Evolutionary conservation across 2,888 invertebrate species (phyloP).

Genomic region (Frankliniella fusca): DNA sequence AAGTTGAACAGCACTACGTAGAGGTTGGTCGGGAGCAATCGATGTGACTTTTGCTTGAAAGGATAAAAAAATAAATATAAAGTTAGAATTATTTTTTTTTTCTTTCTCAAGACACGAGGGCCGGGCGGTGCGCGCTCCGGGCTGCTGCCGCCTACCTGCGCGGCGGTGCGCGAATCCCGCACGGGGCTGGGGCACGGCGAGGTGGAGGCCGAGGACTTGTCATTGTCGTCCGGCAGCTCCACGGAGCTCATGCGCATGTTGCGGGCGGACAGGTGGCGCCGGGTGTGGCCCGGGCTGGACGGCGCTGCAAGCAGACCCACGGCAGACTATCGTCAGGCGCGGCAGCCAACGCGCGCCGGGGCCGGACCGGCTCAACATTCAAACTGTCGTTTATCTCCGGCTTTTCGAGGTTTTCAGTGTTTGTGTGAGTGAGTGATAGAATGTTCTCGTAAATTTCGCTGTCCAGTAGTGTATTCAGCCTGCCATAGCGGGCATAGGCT

Average conservation of each 20-base stretch:
- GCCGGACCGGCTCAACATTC: too few species aligned
- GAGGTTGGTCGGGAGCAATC: slow-evolving; percentile 81
- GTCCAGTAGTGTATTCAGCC: too few species aligned
- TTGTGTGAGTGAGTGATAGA: too few species aligned
- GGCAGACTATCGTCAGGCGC: too few species aligned
- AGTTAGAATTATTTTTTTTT: neutral
- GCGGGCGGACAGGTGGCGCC: slow-evolving; percentile 72
- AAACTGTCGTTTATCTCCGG: too few species aligned
- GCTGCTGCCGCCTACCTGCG: neutral
- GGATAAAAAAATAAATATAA: slow-evolving; percentile 29
- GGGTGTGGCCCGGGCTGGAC: slow-evolving; percentile 85
- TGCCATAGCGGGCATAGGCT: neutral
- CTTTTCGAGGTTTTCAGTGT: too few species aligned
- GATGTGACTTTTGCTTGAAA: slow-evolving; percentile 68
- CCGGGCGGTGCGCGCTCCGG: neutral
- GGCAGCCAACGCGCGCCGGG: too few species aligned
- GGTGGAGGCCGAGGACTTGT: slow-evolving; percentile 87
- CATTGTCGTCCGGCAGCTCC: slow-evolving; percentile 84
- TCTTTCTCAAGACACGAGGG: neutral
- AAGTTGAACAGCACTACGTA: slow-evolving; percentile 95
- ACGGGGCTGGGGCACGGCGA: slow-evolving; percentile 89
- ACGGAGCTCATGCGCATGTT: slow-evolving; percentile 89
- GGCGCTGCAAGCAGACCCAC: slow-evolving; percentile 60
- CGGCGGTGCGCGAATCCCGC: slow-evolving; percentile 42
- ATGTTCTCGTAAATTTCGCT: too few species aligned